Evolutionary conservation across 2,113 vertebrate genomes (phyloP).

Genomic region (Tenebrosternarchus preto): DNA sequence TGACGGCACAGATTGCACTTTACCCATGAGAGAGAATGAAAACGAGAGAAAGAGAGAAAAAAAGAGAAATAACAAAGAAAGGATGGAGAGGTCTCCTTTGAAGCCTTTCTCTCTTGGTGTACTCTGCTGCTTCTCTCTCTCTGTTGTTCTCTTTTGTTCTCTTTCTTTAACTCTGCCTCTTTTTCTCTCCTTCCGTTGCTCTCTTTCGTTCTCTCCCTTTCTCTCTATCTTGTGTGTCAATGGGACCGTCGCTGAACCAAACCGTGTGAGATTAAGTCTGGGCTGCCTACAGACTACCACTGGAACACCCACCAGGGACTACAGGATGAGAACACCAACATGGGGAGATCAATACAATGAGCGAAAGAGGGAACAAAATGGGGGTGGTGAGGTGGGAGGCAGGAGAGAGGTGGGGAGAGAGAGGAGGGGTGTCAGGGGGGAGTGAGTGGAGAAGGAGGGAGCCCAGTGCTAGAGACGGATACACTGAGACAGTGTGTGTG

Average conservation of each 20-base stretch:
- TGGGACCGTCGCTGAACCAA: not conserved
- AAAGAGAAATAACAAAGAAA: not conserved
- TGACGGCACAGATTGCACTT: conserved; percentile 34
- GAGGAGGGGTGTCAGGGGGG: conserved; percentile 35
- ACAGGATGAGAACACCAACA: conserved; percentile 64
- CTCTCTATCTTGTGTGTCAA: not conserved
- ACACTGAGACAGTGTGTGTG: no score
- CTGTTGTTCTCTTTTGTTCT: not conserved
- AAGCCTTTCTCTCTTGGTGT: not conserved
- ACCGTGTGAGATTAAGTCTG: conserved; percentile 27
- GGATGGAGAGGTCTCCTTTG: not conserved
- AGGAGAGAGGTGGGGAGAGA: conserved; percentile 44
- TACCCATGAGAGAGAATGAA: conserved; percentile 7
- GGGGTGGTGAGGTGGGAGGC: conserved; percentile 31
- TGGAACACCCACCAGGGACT: conserved; percentile 74
- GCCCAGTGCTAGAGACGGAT: conserved; percentile 52
- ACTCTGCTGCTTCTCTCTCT: not conserved
- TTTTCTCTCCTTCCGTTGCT: not conserved
- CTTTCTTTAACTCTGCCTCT: not conserved
- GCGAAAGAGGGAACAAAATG: conserved; percentile 60
- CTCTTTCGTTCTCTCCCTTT: not conserved
- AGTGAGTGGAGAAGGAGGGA: conserved; percentile 43
- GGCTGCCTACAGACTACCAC: conserved; percentile 17
- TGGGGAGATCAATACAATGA: conserved; percentile 53
- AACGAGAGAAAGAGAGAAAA: not conserved